A percentile compares a stretch with the other conserved stretches of the same genome.
Evolutionary conservation across 1,140 invertebrate species (phyloP).

Genomic region (Aphelinus certus): DNA sequence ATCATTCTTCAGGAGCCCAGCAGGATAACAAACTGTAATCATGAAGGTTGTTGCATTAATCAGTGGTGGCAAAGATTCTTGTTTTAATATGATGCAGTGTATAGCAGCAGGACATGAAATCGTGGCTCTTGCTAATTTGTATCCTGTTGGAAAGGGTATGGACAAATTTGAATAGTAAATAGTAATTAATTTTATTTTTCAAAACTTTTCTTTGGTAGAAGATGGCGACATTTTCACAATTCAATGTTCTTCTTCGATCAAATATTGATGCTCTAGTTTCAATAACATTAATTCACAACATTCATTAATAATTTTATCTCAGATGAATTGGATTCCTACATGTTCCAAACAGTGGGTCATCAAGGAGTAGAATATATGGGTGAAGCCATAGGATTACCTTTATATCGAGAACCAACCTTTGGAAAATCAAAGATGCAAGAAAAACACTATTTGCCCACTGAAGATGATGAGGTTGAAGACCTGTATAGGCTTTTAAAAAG

Average conservation of each 20-base stretch:
- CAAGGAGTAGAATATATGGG: constrained; percentile 92
- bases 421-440: constrained; percentile 83
- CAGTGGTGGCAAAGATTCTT: constrained; percentile 99
- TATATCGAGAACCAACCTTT: constrained; percentile 86
- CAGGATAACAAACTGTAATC: constrained; percentile 48
- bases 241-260: too few species aligned
- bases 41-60: constrained; percentile 92
- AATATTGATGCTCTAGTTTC: too few species aligned
- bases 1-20: neutral
- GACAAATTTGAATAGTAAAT: neutral
- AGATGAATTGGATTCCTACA: constrained; percentile 98
- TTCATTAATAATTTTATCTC: constrained; percentile 43
- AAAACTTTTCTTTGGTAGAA: too few species aligned
- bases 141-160: constrained; percentile 86
- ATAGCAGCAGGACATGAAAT: constrained; percentile 95
- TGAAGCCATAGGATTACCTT: constrained; percentile 91
- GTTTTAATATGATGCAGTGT: constrained; percentile 98
- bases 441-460: constrained; percentile 84
- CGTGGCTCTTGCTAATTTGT: constrained; percentile 95
- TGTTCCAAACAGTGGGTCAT: constrained; percentile 99
- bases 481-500: constrained; percentile 85
- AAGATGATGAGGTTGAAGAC: constrained; percentile 99
- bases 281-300: neutral
- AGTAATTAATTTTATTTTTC: neutral
- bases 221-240: too few species aligned